A percentile compares a stretch with the other conserved stretches of the same genome.
phyloP scores from a whole-genome alignment of 2,113 vertebrate genomes.

The Furnarius figulus region DNA sequence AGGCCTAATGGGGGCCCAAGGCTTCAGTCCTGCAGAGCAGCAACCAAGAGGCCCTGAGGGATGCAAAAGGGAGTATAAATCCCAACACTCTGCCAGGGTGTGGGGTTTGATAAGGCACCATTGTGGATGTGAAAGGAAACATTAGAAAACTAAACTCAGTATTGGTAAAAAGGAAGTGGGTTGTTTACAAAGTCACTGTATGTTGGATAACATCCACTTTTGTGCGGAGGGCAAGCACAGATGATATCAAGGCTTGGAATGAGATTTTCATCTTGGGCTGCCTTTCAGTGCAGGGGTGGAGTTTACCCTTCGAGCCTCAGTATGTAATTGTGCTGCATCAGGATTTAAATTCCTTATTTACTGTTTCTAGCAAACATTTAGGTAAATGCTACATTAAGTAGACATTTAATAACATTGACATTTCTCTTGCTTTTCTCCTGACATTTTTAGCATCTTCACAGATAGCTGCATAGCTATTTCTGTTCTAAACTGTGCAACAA shows the following conservation, averaged over 20 bases:
- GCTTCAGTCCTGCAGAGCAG: neutral
- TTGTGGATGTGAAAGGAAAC: conserved; percentile 1
- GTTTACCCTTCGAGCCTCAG: neutral
- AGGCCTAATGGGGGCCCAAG: neutral
- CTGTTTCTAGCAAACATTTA: conserved; percentile 26
- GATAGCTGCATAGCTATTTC: conserved; percentile 9
- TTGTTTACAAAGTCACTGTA: conserved; percentile 17
- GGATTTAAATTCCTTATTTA: conserved; percentile 16
- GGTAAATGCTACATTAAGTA: conserved; percentile 22
- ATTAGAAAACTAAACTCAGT: neutral
- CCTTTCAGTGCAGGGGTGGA: neutral
- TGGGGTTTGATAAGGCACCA: neutral
- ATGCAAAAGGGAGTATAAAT: neutral
- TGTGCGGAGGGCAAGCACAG: neutral
- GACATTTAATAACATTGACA: neutral
- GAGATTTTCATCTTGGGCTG: neutral
- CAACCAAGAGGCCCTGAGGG: accelerated
- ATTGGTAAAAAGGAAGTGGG: conserved; percentile 1
- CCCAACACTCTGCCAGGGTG: neutral
- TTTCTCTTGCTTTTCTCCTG: conserved; percentile 21
- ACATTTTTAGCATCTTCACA: conserved; percentile 21
- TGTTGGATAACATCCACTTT: conserved; percentile 43
- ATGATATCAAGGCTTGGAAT: conserved; percentile 16
- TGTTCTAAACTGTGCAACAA: conserved; percentile 21
- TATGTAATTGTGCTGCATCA: neutral